phyloP scores from a whole-genome alignment of 2,797 vertebrate species.

The Nannoperca australis region DNA sequence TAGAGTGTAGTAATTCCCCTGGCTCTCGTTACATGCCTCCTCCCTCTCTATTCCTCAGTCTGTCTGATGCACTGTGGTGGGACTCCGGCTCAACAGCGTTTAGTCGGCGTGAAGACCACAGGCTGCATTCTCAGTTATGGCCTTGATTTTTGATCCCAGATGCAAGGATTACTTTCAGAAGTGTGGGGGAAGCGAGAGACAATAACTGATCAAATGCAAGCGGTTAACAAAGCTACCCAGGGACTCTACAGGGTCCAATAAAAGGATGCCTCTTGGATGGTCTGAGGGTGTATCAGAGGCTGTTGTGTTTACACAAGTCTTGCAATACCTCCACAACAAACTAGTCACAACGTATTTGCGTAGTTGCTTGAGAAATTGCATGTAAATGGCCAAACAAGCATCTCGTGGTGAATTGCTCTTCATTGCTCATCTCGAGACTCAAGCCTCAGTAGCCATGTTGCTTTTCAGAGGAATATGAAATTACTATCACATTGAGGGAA shows the following conservation, averaged over 20 bases:
- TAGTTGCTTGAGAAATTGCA: constrained; percentile 60
- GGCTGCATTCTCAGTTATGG: constrained; percentile 67
- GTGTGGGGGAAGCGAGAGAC: constrained; percentile 41
- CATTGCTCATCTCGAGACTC: constrained; percentile 68
- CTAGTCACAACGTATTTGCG: constrained; percentile 22
- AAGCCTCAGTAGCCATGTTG: constrained; percentile 76
- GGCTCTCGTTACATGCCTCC: constrained; percentile 81
- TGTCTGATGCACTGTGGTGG: constrained; percentile 72
- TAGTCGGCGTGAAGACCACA: constrained; percentile 78
- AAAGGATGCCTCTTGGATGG: constrained; percentile 31
- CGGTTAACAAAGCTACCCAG: constrained; percentile 61
- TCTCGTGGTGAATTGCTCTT: constrained; percentile 65
- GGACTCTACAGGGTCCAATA: constrained; percentile 44
- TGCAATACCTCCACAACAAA: constrained; percentile 32
- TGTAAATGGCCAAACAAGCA: constrained; percentile 69
- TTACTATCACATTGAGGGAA: constrained; percentile 86
- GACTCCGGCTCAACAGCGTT: constrained; percentile 71
- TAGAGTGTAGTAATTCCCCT: constrained; percentile 76
- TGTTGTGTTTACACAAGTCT: constrained; percentile 24
- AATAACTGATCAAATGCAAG: constrained; percentile 72
- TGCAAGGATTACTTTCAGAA: constrained; percentile 56
- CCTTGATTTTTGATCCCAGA: constrained; percentile 77
- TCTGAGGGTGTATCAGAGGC: constrained; percentile 33
- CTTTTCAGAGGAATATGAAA: constrained; percentile 83
- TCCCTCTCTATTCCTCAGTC: constrained; percentile 72